Conservation (phyloP, 1,140 invertebrate species). For the Zelostemma sp. region DNA sequence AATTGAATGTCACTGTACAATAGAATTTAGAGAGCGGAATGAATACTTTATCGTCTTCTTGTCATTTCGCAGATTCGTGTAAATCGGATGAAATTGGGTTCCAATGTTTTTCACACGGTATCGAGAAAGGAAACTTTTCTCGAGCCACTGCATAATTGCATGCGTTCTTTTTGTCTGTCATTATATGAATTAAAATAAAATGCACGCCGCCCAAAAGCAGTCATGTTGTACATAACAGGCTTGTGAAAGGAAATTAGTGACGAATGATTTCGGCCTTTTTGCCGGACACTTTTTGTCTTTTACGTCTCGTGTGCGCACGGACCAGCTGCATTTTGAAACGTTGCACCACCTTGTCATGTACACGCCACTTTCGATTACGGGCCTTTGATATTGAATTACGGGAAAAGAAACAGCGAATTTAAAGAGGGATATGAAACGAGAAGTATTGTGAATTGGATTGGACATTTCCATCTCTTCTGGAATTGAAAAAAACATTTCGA, state of each 20-base stretch:
- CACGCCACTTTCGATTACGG: not conserved
- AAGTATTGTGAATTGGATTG: too few relatives aligned
- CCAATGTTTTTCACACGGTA: not conserved
- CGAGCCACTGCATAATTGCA: not conserved
- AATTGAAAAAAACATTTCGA: too few relatives aligned
- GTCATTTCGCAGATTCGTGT: too few relatives aligned
- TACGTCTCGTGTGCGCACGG: constrained; percentile 1
- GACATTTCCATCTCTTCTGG: too few relatives aligned
- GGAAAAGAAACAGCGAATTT: too few relatives aligned
- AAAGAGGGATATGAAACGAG: too few relatives aligned
- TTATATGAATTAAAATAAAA: constrained; percentile 30
- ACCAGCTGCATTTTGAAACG: not conserved
- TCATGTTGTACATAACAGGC: constrained; percentile 14
- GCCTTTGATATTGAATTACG: too few relatives aligned
- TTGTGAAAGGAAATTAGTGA: constrained; percentile 24
- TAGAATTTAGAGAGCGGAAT: not conserved
- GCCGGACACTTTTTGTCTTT: constrained; percentile 8
- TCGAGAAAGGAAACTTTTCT: constrained; percentile 1
- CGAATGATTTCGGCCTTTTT: constrained; percentile 13
- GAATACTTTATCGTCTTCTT: not conserved
- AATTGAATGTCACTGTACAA: too few relatives aligned
- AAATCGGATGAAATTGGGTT: not conserved
- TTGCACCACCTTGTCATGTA: constrained; percentile 4
- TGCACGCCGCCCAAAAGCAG: not conserved
- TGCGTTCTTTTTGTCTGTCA: constrained; percentile 13